Base-by-base conservation (phyloP, 1,140 invertebrate genomes). In the Drosophila elegans region DNA sequence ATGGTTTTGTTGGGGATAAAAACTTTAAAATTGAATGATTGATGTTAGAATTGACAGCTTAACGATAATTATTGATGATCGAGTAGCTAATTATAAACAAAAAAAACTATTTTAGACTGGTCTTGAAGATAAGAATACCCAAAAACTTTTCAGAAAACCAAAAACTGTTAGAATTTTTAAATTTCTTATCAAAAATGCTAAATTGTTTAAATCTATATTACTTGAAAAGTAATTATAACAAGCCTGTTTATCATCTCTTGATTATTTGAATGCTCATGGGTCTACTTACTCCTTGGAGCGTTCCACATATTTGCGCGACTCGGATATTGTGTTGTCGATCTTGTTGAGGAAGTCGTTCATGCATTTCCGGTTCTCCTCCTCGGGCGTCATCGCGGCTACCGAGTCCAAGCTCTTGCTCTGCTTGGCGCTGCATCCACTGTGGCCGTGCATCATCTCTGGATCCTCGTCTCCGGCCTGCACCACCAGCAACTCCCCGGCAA, bases 271-370 rank as follows among this genome's bases (percentile, higher is more conserved):
- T 32, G 5, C 29, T 32, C 29, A 32, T 32, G 29, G 29, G 29
- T 6, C 5, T 32, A 69, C 67, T 96, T 94, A 97, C 96, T 96
- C 95, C 72, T 91, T 96, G 64, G 95, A 95, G 85, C 96, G 95
- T 82, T 96, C 95, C n/a, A 97, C 96, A 91, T 97, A 96, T 92
- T 95, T 96, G 91, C 96, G 97, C 16, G 96, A 97, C 91, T 94
- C 95, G 39, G 97, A 97, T 91, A 98, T 97, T 21, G 96, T 96
- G 71, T 95, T 95, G 93, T 98, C 97, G 86, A 98, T 96, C 94
- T 97, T 96, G 71, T 95, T 96, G 79, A 98, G 94, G 92, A 97
- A 98, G 80, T 97, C 96, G 86, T 95, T 95, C 82, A 96, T 95
- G 76, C 93, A 94, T 41, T 91, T 92, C 53, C 93, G 95, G 92